phyloP scores from a whole-genome alignment of 2,797 vertebrate genomes.

The Lateolabrax maculatus region DNA sequence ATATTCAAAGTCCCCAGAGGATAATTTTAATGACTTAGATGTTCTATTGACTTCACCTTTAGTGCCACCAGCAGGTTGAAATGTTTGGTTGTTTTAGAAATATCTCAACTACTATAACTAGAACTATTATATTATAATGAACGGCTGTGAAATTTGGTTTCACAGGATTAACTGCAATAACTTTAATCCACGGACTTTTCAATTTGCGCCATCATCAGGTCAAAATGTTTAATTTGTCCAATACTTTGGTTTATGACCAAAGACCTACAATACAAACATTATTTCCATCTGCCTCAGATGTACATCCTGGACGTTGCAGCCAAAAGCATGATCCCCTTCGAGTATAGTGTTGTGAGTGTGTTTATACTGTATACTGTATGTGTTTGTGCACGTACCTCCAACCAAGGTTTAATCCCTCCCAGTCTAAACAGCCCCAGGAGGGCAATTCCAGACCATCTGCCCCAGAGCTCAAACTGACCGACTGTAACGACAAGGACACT shows the following conservation, averaged over 20 bases:
- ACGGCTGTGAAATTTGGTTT: neutral
- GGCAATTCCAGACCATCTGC: slow-evolving; percentile 33
- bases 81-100: neutral
- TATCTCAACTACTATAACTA: neutral
- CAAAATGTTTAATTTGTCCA: too few relatives aligned
- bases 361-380: neutral
- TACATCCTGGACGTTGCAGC: neutral
- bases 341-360: neutral
- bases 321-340: neutral
- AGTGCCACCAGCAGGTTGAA: neutral
- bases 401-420: slow-evolving; percentile 27
- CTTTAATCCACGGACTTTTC: too few relatives aligned
- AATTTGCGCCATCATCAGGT: neutral
- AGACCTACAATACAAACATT: too few relatives aligned
- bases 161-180: too few relatives aligned
- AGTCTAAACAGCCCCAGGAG: slow-evolving; percentile 17
- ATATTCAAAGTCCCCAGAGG: neutral
- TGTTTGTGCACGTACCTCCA: neutral
- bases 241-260: too few relatives aligned
- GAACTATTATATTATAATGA: too few relatives aligned
- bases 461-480: neutral
- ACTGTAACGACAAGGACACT: slow-evolving; percentile 21
- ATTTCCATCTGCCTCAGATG: too few relatives aligned
- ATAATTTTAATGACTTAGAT: neutral
- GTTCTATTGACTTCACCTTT: neutral